Conservation (phyloP, 2,797 vertebrate species). For the Pantherophis vulpinus region DNA sequence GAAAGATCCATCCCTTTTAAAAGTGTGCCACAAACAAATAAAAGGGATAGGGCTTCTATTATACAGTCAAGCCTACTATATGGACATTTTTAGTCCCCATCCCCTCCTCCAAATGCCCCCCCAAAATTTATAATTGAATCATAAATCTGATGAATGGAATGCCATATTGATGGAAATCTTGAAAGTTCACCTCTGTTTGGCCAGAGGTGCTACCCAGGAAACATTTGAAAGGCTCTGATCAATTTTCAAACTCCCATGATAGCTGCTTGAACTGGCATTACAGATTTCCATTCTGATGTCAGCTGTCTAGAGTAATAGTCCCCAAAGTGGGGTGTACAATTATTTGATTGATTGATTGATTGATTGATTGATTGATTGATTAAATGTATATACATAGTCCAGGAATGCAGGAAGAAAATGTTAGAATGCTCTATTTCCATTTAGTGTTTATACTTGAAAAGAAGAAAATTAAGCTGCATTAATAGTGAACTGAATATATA, state of each 20-base stretch:
- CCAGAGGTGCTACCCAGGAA: not conserved
- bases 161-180: not conserved
- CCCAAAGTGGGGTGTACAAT: not conserved
- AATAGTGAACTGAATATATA: not conserved
- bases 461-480: not conserved
- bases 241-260: not conserved
- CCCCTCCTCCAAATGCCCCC: not conserved
- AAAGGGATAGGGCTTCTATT: not conserved
- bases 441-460: not conserved
- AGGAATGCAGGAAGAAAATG: not conserved
- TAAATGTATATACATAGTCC: not conserved
- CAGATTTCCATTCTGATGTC: not conserved
- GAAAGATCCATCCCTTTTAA: not conserved
- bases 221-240: not conserved
- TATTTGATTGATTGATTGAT: not conserved
- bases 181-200: not conserved
- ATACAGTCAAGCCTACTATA: not conserved
- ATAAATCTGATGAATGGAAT: not conserved
- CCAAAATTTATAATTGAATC: not conserved
- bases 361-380: not conserved
- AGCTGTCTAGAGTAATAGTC: not conserved
- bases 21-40: not conserved
- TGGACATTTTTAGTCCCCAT: not conserved
- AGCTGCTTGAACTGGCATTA: not conserved
- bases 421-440: not conserved